phyloP scores from a whole-genome alignment of 2,113 vertebrate genomes.

The Perccottus glenii region DNA sequence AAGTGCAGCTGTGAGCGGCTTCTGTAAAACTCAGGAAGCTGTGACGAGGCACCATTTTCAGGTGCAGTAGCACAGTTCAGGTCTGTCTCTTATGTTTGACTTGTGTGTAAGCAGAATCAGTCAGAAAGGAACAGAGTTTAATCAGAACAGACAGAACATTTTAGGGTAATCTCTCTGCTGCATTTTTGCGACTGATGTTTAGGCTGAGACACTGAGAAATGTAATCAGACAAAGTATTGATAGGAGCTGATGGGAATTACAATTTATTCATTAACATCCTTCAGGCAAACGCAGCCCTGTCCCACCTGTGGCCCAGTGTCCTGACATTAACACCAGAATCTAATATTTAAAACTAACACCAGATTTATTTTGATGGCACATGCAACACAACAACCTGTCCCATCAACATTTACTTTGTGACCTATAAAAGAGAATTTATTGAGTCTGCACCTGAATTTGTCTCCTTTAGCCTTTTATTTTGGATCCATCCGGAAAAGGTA shows the following conservation, averaged over 20 bases:
- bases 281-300: not conserved
- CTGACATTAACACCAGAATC: too few species aligned
- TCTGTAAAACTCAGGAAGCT: conserved; percentile 30
- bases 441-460: too few species aligned
- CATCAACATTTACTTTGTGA: not conserved
- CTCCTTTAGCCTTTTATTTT: too few species aligned
- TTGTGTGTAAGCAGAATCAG: conserved; percentile 36
- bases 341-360: too few species aligned
- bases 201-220: not conserved
- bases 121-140: conserved; percentile 20
- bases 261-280: not conserved
- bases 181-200: not conserved
- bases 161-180: too few species aligned
- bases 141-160: conserved; percentile 4
- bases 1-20: conserved; percentile 27
- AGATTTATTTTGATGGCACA: too few species aligned
- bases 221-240: not conserved
- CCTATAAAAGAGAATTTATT: too few species aligned
- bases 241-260: not conserved
- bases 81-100: conserved; percentile 24
- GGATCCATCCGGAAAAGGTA: too few species aligned
- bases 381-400: too few species aligned
- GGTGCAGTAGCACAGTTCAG: conserved; percentile 18
- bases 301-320: too few species aligned
- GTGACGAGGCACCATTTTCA: conserved; percentile 50